Percentiles rank a stretch among this genome's conserved stretches.
These are phyloP conservation scores for Myrmecophaga tridactyla DNA, from an alignment of 2,113 vertebrate genomes.

Conservation along the genomic window DNA sequence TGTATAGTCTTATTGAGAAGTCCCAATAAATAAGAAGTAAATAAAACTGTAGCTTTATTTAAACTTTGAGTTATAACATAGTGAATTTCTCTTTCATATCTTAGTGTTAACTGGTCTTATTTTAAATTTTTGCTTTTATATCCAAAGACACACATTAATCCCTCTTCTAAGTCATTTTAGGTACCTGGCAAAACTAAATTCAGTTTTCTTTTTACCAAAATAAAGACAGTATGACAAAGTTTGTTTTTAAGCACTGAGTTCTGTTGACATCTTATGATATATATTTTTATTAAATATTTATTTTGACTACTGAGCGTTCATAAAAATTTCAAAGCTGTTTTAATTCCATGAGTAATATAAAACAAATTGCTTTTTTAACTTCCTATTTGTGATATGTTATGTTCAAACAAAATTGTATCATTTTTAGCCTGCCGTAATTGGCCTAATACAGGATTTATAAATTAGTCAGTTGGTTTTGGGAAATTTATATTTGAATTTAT, in stretches of 20 bases:
- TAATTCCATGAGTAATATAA: constrained; percentile 60
- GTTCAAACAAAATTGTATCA: constrained; percentile 35
- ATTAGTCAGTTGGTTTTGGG: background rate
- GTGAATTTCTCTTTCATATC: background rate
- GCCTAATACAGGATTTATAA: background rate
- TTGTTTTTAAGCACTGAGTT: constrained; percentile 74
- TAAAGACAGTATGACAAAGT: constrained; percentile 59
- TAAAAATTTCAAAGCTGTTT: constrained; percentile 63
- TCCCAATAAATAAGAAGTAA: too few relatives aligned
- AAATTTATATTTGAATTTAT: constrained; percentile 23
- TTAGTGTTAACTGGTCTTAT: background rate
- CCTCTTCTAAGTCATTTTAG: background rate
- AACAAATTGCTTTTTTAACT: constrained; percentile 50
- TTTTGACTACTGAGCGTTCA: constrained; percentile 81
- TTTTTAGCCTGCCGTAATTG: constrained; percentile 4
- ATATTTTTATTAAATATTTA: constrained; percentile 83
- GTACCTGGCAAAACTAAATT: constrained; percentile 68
- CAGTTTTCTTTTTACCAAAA: constrained; percentile 64
- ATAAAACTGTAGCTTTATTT: constrained; percentile 9
- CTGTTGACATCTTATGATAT: constrained; percentile 66
- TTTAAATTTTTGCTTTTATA: constrained; percentile 56
- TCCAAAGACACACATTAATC: background rate
- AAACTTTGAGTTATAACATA: constrained; percentile 31
- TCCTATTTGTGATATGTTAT: constrained; percentile 10
- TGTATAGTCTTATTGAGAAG: constrained; percentile 31